These are phyloP conservation scores for Ganaspis brasiliensis DNA, from an alignment of 2,888 invertebrate genomes.

Conservation along the genomic window DNA sequence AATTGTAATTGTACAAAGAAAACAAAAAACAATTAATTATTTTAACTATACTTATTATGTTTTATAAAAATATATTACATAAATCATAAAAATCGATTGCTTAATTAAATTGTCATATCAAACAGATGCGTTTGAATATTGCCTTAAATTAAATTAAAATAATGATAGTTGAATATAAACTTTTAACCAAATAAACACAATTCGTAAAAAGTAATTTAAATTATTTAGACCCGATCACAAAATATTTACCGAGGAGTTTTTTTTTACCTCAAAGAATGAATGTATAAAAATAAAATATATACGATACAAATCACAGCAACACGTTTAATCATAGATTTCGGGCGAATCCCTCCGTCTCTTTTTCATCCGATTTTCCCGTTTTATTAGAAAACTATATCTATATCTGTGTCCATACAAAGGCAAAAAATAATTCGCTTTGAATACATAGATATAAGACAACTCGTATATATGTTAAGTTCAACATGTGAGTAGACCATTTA, in stretches of 20 bases:
- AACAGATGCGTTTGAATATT: no score
- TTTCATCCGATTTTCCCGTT: neutral
- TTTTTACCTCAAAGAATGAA: neutral
- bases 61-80: no score
- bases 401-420: neutral
- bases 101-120: no score
- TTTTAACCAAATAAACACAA: no score
- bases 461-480: neutral
- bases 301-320: neutral
- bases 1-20: no score
- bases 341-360: neutral
- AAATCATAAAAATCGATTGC: no score
- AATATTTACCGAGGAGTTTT: neutral
- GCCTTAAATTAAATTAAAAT: no score
- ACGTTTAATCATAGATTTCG: neutral
- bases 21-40: no score
- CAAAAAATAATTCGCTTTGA: conserved; percentile 12
- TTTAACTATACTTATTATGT: no score
- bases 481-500: neutral
- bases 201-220: no score
- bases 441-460: neutral
- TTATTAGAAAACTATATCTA: conserved; percentile 2
- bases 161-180: no score
- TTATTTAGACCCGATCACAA: neutral
- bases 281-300: neutral